Conservation (phyloP, 1,140 invertebrate species). For the Lepidurus packardi region DNA sequence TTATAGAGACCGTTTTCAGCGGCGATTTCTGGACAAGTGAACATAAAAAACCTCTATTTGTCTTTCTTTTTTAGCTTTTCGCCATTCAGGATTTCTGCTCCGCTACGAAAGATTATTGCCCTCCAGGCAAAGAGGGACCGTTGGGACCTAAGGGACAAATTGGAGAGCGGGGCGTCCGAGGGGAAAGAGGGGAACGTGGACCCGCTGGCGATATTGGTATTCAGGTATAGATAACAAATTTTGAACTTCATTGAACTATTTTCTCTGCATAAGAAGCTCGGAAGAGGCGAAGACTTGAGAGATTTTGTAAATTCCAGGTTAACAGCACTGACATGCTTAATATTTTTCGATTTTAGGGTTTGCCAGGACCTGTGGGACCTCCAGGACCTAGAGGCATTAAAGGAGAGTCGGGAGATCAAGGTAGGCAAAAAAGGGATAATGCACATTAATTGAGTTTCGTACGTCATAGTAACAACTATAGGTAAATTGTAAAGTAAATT, state of each 20-base stretch:
- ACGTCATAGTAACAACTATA: neutral
- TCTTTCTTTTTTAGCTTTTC: constrained; percentile 37
- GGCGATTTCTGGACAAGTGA: neutral
- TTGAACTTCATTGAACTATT: neutral
- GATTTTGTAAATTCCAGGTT: neutral
- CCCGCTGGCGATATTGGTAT: constrained; percentile 38
- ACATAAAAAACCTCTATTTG: neutral
- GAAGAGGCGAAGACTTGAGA: neutral
- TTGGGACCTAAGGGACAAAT: constrained; percentile 38
- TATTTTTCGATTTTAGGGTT: constrained; percentile 31
- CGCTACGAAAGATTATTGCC: constrained; percentile 42
- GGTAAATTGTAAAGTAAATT: neutral
- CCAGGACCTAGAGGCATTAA: constrained; percentile 41
- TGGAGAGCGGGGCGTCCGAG: constrained; percentile 39
- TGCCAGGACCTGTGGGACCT: constrained; percentile 38
- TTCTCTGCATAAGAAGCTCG: constrained; percentile 17
- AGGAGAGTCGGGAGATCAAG: constrained; percentile 40
- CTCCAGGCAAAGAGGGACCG: constrained; percentile 38
- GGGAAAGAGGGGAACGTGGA: constrained; percentile 38
- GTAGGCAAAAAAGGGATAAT: neutral
- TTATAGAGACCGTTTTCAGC: neutral
- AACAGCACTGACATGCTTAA: neutral
- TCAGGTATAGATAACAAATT: constrained; percentile 23
- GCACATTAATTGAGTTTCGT: neutral
- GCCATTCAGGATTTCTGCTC: constrained; percentile 44